Conservation (phyloP, 2,888 invertebrate genomes). For the Lomographa bimaculata region DNA sequence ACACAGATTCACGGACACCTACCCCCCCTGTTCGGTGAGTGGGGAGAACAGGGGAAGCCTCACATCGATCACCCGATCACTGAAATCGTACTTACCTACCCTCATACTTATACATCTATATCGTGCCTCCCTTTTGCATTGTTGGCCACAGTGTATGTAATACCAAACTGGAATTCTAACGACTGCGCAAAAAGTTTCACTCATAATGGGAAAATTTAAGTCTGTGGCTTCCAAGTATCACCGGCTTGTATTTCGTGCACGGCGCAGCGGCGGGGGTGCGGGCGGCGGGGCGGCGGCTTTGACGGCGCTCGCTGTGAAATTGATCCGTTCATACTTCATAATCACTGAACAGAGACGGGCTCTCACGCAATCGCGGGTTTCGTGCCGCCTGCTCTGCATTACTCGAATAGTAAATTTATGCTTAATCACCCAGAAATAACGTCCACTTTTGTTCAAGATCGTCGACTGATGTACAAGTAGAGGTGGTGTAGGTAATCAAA, state of each 20-base stretch:
- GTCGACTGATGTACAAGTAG: no score
- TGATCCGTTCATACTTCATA: slow-evolving; percentile 70
- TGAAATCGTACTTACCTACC: no score
- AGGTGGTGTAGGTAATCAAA: no score
- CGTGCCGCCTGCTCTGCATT: neutral
- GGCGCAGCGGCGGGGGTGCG: slow-evolving; percentile 23
- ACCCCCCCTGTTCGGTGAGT: slow-evolving; percentile 14
- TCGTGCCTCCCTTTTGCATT: slow-evolving; percentile 25
- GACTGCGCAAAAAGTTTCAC: slow-evolving; percentile 14
- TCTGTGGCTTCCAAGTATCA: slow-evolving; percentile 35
- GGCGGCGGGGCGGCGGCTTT: slow-evolving; percentile 38
- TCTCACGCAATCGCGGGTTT: slow-evolving; percentile 30
- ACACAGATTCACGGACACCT: slow-evolving; percentile 3
- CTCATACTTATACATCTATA: slow-evolving; percentile 37
- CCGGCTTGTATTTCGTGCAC: slow-evolving; percentile 30
- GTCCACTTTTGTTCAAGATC: neutral
- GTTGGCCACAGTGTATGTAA: slow-evolving; percentile 31
- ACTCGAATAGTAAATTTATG: neutral
- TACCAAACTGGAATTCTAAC: slow-evolving; percentile 1
- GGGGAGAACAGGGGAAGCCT: slow-evolving; percentile 16
- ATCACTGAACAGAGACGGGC: slow-evolving; percentile 55
- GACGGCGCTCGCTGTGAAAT: slow-evolving; percentile 57
- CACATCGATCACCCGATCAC: slow-evolving; percentile 37
- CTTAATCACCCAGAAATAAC: neutral
- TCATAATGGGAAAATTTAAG: slow-evolving; percentile 27